Evolutionary conservation across 1,140 invertebrate genomes (phyloP).

Genomic region (Drosophila carrolli): DNA sequence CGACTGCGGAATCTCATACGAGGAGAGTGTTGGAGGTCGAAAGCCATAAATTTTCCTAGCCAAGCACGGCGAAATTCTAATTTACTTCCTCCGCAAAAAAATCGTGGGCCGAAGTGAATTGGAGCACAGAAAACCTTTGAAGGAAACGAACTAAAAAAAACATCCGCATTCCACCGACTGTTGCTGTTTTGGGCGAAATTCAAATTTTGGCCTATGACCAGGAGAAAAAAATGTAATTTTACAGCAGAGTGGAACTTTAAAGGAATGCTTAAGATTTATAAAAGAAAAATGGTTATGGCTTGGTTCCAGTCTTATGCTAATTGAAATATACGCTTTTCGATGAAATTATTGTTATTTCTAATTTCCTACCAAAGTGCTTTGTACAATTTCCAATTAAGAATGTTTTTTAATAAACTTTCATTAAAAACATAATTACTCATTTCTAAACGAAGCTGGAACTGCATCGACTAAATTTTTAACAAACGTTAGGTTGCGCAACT

Average conservation of each 20-base stretch:
- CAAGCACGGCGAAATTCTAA: constrained; percentile 60
- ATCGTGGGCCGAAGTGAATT: constrained; percentile 23
- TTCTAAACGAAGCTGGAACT: too few relatives aligned
- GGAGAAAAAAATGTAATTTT: background rate
- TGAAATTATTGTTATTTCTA: too few relatives aligned
- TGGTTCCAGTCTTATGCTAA: too few relatives aligned
- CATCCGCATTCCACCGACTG: constrained; percentile 4
- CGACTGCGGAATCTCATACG: constrained; percentile 4
- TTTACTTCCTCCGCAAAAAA: constrained; percentile 52
- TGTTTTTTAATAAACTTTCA: too few relatives aligned
- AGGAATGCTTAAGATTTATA: background rate
- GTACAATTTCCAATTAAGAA: too few relatives aligned
- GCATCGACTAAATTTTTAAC: too few relatives aligned
- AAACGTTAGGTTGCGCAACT: too few relatives aligned
- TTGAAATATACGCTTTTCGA: too few relatives aligned
- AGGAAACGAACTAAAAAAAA: constrained; percentile 12
- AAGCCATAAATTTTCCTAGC: constrained; percentile 60
- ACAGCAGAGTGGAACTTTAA: background rate
- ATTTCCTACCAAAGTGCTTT: too few relatives aligned
- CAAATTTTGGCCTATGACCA: constrained; percentile 4
- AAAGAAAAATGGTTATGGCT: too few relatives aligned
- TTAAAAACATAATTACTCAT: too few relatives aligned
- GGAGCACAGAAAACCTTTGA: background rate
- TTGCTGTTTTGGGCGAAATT: constrained; percentile 42
- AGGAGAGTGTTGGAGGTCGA: constrained; percentile 22